Base-by-base conservation (phyloP, 2,113 vertebrate species). In the Chascanopsetta lugubris region DNA sequence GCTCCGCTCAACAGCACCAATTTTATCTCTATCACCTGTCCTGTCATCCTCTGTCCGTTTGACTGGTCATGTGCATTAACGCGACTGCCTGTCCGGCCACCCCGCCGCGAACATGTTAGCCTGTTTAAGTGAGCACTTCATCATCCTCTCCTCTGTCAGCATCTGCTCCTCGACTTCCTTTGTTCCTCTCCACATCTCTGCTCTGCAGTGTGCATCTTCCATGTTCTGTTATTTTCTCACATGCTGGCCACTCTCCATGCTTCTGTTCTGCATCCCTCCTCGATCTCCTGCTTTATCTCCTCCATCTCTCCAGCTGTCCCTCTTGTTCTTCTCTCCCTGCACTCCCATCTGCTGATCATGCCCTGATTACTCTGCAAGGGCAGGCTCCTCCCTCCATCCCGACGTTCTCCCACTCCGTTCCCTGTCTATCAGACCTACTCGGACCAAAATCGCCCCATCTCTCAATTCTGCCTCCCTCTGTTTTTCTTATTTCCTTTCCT, bases 321-420 rank as follows among this genome's bases (percentile, higher is more conserved):
- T 66, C 40, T 76, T 20, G 51, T 73, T 77, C 79, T 29, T 82
- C 60, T 76, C 48, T 66, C 63, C 81, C 85, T 85, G 77, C 78
- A 79, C 83, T 82, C 72, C 89, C 89, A 86, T 91, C 85, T 91
- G 86, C 81, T 85, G 84, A 89, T 84, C 69, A 73, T 81, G 79
- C 63, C 82, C 74, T 73, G 77, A 85, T 86, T 82, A 75, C 77
- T 81, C 57, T 77, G 67, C 77, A 77, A 67, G 76, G 71, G 69
- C 48, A 82, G 55, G 56, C 62, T 64, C 75, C 58, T 29, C 61
- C 55, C 34, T 17, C 27, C 15, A 68, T 77, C 45, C 56, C 51
- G 65, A 74, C 65, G 80, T 61, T 54, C 49, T 69, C 64, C 66
- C 51, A 20, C 64, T 74, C 58, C 10, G 21, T 65, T 50, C 70